Base-by-base conservation (phyloP, 2,888 invertebrate species). In the Nycteola revayana region DNA sequence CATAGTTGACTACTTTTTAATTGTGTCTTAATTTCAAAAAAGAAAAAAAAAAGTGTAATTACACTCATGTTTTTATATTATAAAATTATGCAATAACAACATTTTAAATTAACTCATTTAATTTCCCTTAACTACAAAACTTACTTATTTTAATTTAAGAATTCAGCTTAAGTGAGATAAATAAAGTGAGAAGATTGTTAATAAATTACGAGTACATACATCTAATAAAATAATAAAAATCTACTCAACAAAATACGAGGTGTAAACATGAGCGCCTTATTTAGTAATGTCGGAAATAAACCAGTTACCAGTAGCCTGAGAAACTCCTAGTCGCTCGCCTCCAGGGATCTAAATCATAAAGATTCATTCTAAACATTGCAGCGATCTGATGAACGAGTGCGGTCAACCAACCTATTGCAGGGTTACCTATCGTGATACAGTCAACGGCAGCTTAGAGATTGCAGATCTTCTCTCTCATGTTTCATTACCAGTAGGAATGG, bases 261-360 rank as follows among this genome's bases (percentile, higher is more conserved):
- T 77, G 78, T 67, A 81, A 82, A 81, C 78, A 76, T 68, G 69
- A 75, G 62, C 60, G 66, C 85, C 81, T 71, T 83, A 82, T 84
- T 77, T 75, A 81, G 82, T 60, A 54, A 69, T 75, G 72, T 74
- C 68, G 80, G 81, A 80, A 78, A 75, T 64, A 64, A 75, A 81
- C 84, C 68, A 78, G 83, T 82, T 69, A 51, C 68, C 63, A 56
- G 75, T 72, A 76, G 82, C 80, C 76, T 86, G 85, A 85, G 87
- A 86, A 87, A 84, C 74, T 65, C 48, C 57, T 60, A 61, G 67
- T 57, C 52, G 59, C 36, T 10, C 43, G 66, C 75, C 68, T 68
- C 57, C 57, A 67, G 72, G 72, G 66, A 78, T 66, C 68, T 81
- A 77, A 78, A 83, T 82, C 80, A 80, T 77, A 78, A 72, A 75